Evolutionary conservation across 2,113 vertebrate species (phyloP), one percentile per base, ranked within the genome.

Genomic region (Catharus bicknelli): DNA sequence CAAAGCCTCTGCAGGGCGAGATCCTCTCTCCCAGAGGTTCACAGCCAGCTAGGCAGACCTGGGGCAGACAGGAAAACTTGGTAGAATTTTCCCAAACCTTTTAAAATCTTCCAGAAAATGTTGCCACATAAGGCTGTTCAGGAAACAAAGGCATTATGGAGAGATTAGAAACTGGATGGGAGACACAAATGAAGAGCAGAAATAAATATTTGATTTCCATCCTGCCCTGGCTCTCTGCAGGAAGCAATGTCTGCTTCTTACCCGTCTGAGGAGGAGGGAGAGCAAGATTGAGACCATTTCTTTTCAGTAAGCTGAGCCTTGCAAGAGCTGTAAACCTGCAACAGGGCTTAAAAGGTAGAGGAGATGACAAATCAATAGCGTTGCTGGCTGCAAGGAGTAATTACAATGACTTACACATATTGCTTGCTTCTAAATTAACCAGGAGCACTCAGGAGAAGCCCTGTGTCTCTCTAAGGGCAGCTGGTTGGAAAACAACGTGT

Each of bases 161-260:
- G 43, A 92, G 47, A 92, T 90, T 43, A 94, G 78, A 83, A 85
- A 63, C 25, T 10, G 30, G 59, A 29, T 40, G 21, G 21, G 62
- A 89, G 81, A 82, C 70, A 63, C 67, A 93, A 93, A 90, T 80
- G 18, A 85, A 67, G 63, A 89, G 32, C 8, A 94, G 91, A 58
- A 86, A 95, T 93, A 92, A 96, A 93, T 96, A 95, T 94, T 96
- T 96, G 10, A 94, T 96, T 89, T 94, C 67, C 91, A 92, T 87
- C 59, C 82, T 96, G 70, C 54, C 72, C 75, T 64, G 63, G 36
- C 18, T 58, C 42, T 76, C 58, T 69, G 78, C 19, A 8, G 82
- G 58, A 82, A 66, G 54, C 29, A 4, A 20, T 0, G 2, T 78
- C 75, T 62, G 29, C 47, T 61, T 92, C 70, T 87, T 42, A 40